Base-by-base conservation (phyloP, 2,888 invertebrate species). In the Stegophylla sp. region DNA sequence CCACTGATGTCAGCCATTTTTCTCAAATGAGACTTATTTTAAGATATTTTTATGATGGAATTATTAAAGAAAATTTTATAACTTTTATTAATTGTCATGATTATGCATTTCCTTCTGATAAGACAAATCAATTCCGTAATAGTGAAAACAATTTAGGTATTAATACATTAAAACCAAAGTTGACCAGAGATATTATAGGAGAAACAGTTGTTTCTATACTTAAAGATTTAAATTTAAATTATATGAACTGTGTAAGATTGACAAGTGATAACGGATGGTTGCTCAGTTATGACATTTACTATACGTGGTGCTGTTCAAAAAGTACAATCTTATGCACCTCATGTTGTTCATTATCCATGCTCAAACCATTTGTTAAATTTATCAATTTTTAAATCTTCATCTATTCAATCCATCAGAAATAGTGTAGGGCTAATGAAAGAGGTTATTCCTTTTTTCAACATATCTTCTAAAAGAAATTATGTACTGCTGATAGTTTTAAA, bases 1-100 rank as follows among this genome's bases (percentile, higher is more conserved):
- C 85, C 12, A 85, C 84, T 45, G 85, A 85, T 82, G 82, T 84
- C 20, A 69, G 83, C 51, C 84, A 84, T 66, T 84, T 43, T 41
- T 72, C 56, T 53, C 72, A 72, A 56, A 34, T 72, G n/a, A 48
- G 26, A 12, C 15, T 72, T 13, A 41, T 53, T 26, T n/a, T 72
- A 15, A 53, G 72, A 56, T 84, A 72, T 59, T 4, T 59, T 13
- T 4, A 20, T n/a, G 53, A 72, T 4, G 28, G 17, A 17, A 41
- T n/a, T 15, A 20, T 45, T 15, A 20, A 67, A 15, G 66, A 67
- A 26, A 13, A 23, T 15, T 67, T 45, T 67, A 26, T 69, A 28
- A 48, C 17, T 9, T 69, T 69, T 28, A 51, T 48, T 48, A n/a
- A 69, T n/a, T 53, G 26, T 48, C 69, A 69, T 13, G 23, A 26